phyloP scores from a whole-genome alignment of 2,888 invertebrate species.

The Byasa hedistus region DNA sequence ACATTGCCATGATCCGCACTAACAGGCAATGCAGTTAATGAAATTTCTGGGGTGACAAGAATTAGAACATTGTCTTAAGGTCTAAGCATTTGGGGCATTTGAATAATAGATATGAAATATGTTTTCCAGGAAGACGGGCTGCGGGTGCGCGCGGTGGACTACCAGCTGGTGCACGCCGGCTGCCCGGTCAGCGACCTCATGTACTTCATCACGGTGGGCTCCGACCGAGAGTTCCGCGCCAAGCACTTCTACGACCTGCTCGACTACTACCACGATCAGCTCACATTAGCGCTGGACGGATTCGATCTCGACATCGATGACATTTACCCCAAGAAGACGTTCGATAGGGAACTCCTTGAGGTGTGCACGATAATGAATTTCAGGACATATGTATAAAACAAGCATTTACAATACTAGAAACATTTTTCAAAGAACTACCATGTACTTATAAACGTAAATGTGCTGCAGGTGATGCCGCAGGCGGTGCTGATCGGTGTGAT shows the following conservation, averaged over 20 bases:
- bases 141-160: slow-evolving; percentile 52
- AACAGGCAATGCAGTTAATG: too few relatives aligned
- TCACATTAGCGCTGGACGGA: slow-evolving; percentile 42
- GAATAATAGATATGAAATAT: neutral
- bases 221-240: slow-evolving; percentile 54
- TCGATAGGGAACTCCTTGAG: slow-evolving; percentile 45
- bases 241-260: slow-evolving; percentile 39
- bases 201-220: slow-evolving; percentile 57
- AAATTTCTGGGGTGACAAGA: too few relatives aligned
- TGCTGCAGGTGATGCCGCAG: slow-evolving; percentile 46
- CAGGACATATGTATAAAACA: too few relatives aligned
- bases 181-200: slow-evolving; percentile 53
- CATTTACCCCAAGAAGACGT: slow-evolving; percentile 49
- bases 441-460: neutral
- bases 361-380: neutral
- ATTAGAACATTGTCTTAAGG: too few relatives aligned
- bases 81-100: too few relatives aligned
- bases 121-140: slow-evolving; percentile 47
- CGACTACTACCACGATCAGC: slow-evolving; percentile 43
- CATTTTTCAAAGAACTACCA: too few relatives aligned
- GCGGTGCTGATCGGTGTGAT: slow-evolving; percentile 44
- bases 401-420: too few relatives aligned
- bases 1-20: too few relatives aligned
- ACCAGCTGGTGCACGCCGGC: slow-evolving; percentile 55
- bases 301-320: slow-evolving; percentile 45